Evolutionary conservation across 2,797 vertebrate species (phyloP).

Genomic region (Nyctalus aviator): DNA sequence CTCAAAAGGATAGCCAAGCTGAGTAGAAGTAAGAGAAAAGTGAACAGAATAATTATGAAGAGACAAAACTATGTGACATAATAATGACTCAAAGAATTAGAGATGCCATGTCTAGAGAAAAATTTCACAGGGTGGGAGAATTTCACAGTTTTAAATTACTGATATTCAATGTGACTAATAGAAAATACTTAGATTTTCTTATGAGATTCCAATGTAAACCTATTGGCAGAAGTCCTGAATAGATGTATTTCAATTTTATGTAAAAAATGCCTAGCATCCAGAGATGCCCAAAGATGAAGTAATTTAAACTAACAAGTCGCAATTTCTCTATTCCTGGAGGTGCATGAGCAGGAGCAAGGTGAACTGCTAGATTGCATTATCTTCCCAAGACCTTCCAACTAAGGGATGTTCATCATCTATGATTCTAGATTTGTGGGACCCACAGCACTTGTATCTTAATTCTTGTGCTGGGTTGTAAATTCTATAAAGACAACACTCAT

Average conservation of each 20-base stretch:
- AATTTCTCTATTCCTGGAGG: neutral
- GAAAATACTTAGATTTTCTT: neutral
- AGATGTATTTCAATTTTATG: neutral
- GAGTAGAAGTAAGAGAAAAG: slow-evolving; percentile 7
- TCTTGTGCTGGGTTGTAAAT: neutral
- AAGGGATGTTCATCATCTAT: neutral
- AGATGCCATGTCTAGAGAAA: neutral
- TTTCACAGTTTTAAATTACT: neutral
- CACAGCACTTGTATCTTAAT: neutral
- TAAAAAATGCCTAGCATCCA: neutral
- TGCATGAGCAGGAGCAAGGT: neutral
- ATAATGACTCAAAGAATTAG: neutral
- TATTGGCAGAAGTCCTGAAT: neutral
- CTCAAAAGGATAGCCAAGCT: neutral
- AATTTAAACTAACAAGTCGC: neutral
- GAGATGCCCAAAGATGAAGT: neutral
- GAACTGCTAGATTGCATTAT: neutral
- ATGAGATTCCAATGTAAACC: neutral
- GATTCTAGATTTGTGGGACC: neutral
- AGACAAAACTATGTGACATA: neutral
- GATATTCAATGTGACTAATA: neutral
- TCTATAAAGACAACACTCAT: neutral
- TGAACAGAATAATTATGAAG: neutral
- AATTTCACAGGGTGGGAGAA: neutral
- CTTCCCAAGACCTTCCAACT: neutral